Base-by-base conservation (phyloP, 1,140 invertebrate species). In the Hyposmocoma kahamanoa region DNA sequence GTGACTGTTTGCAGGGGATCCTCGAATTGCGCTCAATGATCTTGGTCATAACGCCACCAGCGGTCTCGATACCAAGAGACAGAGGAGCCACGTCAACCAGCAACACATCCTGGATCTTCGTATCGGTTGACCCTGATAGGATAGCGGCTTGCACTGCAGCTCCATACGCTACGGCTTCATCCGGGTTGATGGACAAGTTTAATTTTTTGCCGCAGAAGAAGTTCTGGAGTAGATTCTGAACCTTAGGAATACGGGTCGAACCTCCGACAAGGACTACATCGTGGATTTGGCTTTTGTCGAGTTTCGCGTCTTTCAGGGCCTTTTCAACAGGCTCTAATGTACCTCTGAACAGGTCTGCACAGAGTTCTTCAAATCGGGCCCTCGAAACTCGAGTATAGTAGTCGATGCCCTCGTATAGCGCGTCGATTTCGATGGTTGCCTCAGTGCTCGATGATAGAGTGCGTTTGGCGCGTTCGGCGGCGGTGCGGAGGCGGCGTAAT, bases 211-310 rank as follows among this genome's bases (percentile, higher is more conserved):
- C 74, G 41, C 58, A 68, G 71, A 81, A 81, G 62, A 65, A 80
- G 51, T 74, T 70, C 50, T 80, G 76, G 11, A 87, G 62, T 41
- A 87, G 50, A 21, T 62, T 67, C 53, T 87, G 86, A 3, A 87
- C 72, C 60, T 87, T 87, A 1, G 84, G 85, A 42, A 87, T 87
- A 26, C 91, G 80, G 2, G 89, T 92, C 0, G 91, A 92, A 2
- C 91, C 91, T 24, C 91, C 91, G 20, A 92, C 91, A 19, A 92
- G 75, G 2, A 92, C 90, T 42, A 92, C 89, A 46, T 92, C 91
- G 62, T 92, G 81, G 46, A 92, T 90, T 18, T 67, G 50, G 22
- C 70, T 61, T 60, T 92, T 92, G 69, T 91, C 89, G 51, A 92
- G 41, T 67, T 91, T 91, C 24, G 91, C 90, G 72, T 92, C 91